Conservation (phyloP, 2,797 vertebrate genomes). For the Mus caroli region DNA sequence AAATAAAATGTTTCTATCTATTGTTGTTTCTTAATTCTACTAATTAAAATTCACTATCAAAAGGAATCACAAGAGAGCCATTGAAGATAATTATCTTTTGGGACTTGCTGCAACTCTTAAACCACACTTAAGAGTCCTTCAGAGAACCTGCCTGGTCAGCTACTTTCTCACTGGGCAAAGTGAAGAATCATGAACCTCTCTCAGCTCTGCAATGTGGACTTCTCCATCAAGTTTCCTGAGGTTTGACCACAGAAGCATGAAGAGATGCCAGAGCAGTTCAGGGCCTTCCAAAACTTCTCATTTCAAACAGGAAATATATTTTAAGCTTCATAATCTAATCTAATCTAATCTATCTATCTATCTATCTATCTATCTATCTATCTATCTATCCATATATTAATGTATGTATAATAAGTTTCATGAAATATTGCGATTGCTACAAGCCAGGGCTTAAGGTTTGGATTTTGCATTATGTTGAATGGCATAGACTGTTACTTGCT, state of each 20-base stretch:
- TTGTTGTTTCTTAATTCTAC: conserved; percentile 46
- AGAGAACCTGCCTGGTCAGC: background rate
- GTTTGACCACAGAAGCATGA: background rate
- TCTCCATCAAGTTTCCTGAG: conserved; percentile 31
- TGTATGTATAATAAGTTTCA: background rate
- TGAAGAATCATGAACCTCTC: background rate
- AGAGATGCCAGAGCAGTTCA: background rate
- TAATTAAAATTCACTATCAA: conserved; percentile 73
- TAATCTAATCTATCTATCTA: background rate
- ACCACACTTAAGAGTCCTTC: conserved; percentile 34
- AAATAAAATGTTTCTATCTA: conserved; percentile 59
- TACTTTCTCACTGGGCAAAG: background rate
- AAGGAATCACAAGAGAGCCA: conserved; percentile 58
- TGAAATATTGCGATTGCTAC: conserved; percentile 23
- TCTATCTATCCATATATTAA: background rate
- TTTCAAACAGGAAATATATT: conserved; percentile 23
- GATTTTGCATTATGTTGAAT: conserved; percentile 65
- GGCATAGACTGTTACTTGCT: background rate
- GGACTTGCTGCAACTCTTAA: conserved; percentile 24
- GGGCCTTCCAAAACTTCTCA: background rate
- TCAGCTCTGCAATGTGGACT: background rate
- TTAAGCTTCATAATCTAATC: background rate
- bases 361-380: background rate
- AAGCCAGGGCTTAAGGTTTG: conserved; percentile 1
- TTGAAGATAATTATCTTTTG: conserved; percentile 64